Conservation (phyloP, 2,888 invertebrate species). For the Cremastinae sp. region DNA sequence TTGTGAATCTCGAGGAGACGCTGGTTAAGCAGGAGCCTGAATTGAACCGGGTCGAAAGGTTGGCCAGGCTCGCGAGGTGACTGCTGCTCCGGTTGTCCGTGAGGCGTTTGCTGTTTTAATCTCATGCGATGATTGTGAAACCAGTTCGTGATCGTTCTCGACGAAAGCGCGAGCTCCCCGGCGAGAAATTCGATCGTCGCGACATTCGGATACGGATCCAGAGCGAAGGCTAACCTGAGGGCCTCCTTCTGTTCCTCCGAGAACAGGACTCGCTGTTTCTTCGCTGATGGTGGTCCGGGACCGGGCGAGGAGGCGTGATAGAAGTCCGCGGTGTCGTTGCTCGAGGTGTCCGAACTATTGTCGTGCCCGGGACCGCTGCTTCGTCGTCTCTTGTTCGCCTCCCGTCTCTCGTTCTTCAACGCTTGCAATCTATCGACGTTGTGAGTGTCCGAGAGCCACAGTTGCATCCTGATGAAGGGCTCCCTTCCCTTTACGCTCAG, state of each 20-base stretch:
- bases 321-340: slow-evolving; percentile 93
- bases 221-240: slow-evolving; percentile 93
- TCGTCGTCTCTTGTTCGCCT: slow-evolving; percentile 94
- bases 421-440: slow-evolving; percentile 96
- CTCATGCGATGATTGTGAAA: slow-evolving; percentile 99
- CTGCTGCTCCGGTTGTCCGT: slow-evolving; percentile 87
- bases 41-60: slow-evolving; percentile 95
- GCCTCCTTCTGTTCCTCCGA: slow-evolving; percentile 99
- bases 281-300: slow-evolving; percentile 91
- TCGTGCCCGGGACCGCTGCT: slow-evolving; percentile 92
- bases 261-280: slow-evolving; percentile 97
- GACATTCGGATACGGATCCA: slow-evolving; percentile 98
- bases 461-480: slow-evolving; percentile 97
- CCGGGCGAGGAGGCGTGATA: slow-evolving; percentile 91
- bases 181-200: slow-evolving; percentile 98
- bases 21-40: slow-evolving; percentile 93
- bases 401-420: slow-evolving; percentile 93
- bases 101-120: slow-evolving; percentile 94
- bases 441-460: slow-evolving; percentile 97
- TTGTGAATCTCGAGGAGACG: slow-evolving; percentile 93
- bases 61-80: slow-evolving; percentile 89
- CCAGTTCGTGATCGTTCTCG: slow-evolving; percentile 99
- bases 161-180: slow-evolving; percentile 93
- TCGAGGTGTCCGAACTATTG: slow-evolving; percentile 93
- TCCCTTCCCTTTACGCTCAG: slow-evolving; percentile 98